Conservation (phyloP, 2,888 invertebrate genomes). For the Strigamia maritima region DNA sequence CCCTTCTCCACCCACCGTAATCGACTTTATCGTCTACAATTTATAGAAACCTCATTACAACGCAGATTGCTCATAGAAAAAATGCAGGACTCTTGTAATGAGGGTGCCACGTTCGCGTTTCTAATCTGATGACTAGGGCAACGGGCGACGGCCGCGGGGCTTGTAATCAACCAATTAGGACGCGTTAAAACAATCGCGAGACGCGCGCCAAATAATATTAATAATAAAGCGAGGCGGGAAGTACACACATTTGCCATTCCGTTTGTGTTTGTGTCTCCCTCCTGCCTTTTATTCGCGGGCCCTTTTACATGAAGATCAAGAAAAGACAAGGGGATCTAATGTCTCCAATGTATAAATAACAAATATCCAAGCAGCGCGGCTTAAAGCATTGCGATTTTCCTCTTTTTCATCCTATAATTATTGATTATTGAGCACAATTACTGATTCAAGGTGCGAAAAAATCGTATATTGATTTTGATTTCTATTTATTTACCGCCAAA, state of each 20-base stretch:
- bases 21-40: constrained; percentile 2
- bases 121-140: constrained; percentile 34
- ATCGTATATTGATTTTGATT: no score
- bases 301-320: constrained; percentile 34
- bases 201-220: constrained; percentile 35
- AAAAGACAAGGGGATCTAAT: constrained; percentile 28
- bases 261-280: constrained; percentile 30
- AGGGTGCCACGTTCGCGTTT: constrained; percentile 30
- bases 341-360: constrained; percentile 17
- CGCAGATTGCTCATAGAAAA: neutral
- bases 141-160: constrained; percentile 34
- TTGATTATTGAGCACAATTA: no score
- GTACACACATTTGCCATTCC: constrained; percentile 34
- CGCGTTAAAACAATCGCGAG: constrained; percentile 36
- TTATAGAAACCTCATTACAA: constrained; percentile 7
- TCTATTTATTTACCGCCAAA: no score
- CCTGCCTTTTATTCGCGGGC: constrained; percentile 21
- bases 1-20: neutral
- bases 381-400: neutral
- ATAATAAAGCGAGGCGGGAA: constrained; percentile 36
- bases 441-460: no score
- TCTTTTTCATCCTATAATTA: no score
- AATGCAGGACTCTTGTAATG: neutral
- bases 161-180: constrained; percentile 35
- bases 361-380: neutral